These are phyloP conservation scores for Mormyrops attenuatus DNA, from an alignment of 2,797 vertebrate genomes.

Conservation along the genomic window DNA sequence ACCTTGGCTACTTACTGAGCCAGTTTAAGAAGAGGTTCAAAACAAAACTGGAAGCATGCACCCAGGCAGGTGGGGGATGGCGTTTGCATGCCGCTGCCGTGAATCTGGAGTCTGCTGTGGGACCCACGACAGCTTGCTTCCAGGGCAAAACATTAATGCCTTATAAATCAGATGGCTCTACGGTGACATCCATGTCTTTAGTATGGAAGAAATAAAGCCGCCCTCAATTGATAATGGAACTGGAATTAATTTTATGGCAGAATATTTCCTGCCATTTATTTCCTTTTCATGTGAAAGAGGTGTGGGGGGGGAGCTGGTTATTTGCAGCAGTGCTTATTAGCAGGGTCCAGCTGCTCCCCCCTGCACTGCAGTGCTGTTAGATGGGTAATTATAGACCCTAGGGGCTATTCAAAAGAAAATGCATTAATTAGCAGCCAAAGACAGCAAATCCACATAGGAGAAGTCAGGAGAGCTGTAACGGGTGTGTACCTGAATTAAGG, in stretches of 20 bases:
- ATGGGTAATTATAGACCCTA: constrained; percentile 51
- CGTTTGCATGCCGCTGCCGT: background rate
- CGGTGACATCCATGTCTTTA: constrained; percentile 1
- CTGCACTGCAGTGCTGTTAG: constrained; percentile 30
- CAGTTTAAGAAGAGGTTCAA: background rate
- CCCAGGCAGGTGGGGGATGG: background rate
- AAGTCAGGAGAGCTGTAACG: constrained; percentile 46
- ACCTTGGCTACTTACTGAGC: background rate
- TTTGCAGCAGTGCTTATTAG: constrained; percentile 2
- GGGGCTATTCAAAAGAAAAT: constrained; percentile 47
- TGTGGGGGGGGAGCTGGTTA: background rate
- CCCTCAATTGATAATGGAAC: constrained; percentile 28
- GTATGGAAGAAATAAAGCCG: constrained; percentile 12
- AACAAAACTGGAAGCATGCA: background rate
- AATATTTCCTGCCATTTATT: constrained; percentile 31
- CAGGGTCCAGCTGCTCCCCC: constrained; percentile 40
- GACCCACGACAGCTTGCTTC: background rate
- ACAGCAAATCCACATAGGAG: constrained; percentile 39
- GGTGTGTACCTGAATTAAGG: constrained; percentile 47
- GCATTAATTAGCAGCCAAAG: constrained; percentile 54
- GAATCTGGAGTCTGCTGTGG: background rate
- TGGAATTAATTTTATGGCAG: constrained; percentile 24
- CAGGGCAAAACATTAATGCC: background rate
- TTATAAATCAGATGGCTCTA: background rate
- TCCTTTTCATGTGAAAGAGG: constrained; percentile 15